These are phyloP conservation scores for Dolomedes plantarius DNA, from an alignment of 2,888 invertebrate genomes.

Conservation along the genomic window DNA sequence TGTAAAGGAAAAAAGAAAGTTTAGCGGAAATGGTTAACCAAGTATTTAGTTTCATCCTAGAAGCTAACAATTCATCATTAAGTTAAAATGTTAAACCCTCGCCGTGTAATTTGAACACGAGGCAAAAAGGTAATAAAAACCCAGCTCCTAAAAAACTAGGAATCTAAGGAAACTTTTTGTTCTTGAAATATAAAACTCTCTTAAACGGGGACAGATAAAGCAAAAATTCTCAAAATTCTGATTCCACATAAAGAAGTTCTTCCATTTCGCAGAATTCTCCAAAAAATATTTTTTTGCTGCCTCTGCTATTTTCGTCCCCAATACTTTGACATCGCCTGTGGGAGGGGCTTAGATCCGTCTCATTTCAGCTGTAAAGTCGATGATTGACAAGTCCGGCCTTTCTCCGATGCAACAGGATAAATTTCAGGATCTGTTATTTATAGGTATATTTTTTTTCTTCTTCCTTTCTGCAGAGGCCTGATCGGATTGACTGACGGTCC, in stretches of 20 bases:
- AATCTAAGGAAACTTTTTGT: neutral
- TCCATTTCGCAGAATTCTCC: conserved; percentile 5
- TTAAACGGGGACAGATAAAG: neutral
- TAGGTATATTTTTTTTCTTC: neutral
- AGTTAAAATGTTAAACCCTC: too few relatives aligned
- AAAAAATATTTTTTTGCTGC: neutral
- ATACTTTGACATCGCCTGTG: neutral
- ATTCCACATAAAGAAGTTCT: conserved; percentile 9
- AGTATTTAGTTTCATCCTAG: too few relatives aligned
- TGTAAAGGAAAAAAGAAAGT: too few relatives aligned
- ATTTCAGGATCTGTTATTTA: neutral
- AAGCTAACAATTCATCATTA: too few relatives aligned
- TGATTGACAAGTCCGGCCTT: conserved; percentile 9
- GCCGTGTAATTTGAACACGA: neutral
- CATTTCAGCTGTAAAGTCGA: conserved; percentile 11
- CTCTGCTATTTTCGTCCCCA: neutral
- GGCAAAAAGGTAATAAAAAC: neutral
- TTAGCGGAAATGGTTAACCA: too few relatives aligned
- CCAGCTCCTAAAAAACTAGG: neutral
- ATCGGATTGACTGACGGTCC: neutral
- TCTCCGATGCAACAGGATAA: neutral
- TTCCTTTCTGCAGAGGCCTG: neutral
- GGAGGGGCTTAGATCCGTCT: neutral
- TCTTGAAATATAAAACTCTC: neutral
- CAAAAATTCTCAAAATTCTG: conserved; percentile 3